Evolutionary conservation across 2,797 vertebrate genomes (phyloP), one percentile per base, ranked within the genome.

Genomic region (Potorous gilbertii): DNA sequence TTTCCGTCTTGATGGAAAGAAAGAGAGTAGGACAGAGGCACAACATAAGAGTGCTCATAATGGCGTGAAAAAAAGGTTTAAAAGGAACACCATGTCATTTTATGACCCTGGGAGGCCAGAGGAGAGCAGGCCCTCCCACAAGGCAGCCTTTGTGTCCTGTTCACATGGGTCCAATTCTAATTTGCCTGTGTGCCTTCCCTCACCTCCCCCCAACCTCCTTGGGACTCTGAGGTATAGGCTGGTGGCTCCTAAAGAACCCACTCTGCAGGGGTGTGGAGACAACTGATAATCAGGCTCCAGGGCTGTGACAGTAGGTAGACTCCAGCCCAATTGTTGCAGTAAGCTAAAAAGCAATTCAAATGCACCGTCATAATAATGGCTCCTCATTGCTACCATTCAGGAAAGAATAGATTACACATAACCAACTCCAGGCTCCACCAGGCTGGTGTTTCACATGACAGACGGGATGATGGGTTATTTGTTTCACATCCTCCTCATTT

Each of bases 221-320:
- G 56, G 96, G 98, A 96, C 0, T 56, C 92, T 96, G 89, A 97
- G 96, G 96, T 97, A 94, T 93, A 96, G 98, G 97, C 93, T 96
- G 94, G 66, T 97, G 96, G 95, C 97, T 98, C 97, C 97, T 95
- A 96, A 98, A 97, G 97, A 96, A 92, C 92, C n/a, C 81, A 92
- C 98, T 92, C 98, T 91, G 96, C 98, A 96, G 97, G 98, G 96
- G 97, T 97, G 98, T 96, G 98, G 98, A 98, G 98, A 97, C 98
- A 96, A 97, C 56, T 93, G 97, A 98, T 97, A 97, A 97, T 97
- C 97, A 96, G 94, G 95, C 94, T 95, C 94, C 21, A 91, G 52
- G 95, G 87, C 90, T 87, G n/a, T 93, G 96, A 98, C 97, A 97
- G 96, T 91, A 93, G 96, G 74, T 87, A 87, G 95, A 90, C 54